Conservation (phyloP, 1,140 invertebrate genomes). For the Melanaphis sacchari region DNA sequence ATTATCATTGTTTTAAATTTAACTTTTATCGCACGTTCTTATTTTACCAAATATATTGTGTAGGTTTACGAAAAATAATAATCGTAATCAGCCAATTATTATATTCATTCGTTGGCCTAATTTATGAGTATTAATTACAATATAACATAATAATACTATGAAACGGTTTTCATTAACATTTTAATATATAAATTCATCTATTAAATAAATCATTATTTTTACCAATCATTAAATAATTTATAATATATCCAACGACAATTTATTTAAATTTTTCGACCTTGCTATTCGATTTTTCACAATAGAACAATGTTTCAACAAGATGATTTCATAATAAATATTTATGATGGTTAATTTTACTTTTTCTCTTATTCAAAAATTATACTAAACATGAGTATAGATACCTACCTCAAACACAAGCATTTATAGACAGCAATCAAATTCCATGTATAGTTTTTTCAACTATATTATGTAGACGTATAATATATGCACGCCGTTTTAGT, state of each 20-base stretch:
- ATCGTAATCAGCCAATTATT: background rate
- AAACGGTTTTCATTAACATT: background rate
- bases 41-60: background rate
- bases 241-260: background rate
- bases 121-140: background rate
- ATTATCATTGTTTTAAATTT: background rate
- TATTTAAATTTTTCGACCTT: conserved; percentile 1
- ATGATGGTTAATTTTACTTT: conserved; percentile 7
- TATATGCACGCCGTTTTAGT: background rate
- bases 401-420: background rate
- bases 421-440: background rate
- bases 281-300: conserved; percentile 22
- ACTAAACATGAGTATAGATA: background rate
- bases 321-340: conserved; percentile 26
- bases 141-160: background rate
- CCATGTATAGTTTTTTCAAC: background rate
- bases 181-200: background rate
- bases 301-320: background rate
- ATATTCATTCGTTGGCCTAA: background rate
- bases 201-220: background rate
- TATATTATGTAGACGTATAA: background rate
- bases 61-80: background rate
- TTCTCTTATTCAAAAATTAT: background rate
- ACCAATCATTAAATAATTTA: background rate
- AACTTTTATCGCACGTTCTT: background rate